A percentile compares a stretch with the other conserved stretches of the same genome.
These are phyloP conservation scores for Rhingia campestris DNA, from an alignment of 2,888 invertebrate genomes.

Conservation along the genomic window DNA sequence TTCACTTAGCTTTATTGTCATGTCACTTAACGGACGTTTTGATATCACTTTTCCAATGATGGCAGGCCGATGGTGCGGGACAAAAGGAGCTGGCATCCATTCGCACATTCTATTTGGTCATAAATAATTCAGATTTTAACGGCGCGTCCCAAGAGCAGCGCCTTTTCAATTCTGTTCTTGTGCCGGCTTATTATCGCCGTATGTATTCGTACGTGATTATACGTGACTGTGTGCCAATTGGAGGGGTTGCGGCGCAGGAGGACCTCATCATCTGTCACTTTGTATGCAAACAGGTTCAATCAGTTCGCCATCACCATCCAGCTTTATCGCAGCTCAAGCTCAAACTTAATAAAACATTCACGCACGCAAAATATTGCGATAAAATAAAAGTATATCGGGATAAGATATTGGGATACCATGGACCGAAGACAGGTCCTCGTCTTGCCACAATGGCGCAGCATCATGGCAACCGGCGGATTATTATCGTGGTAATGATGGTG, in stretches of 20 bases:
- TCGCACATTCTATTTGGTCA: constrained; percentile 40
- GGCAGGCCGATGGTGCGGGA: background rate
- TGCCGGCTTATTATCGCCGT: constrained; percentile 46
- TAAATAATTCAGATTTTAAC: constrained; percentile 67
- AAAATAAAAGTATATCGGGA: constrained; percentile 43
- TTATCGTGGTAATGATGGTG: constrained; percentile 19
- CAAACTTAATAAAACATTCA: constrained; percentile 62
- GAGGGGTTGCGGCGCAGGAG: background rate
- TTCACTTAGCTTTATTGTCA: constrained; percentile 72
- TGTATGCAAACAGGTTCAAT: constrained; percentile 71
- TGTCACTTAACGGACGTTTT: constrained; percentile 65
- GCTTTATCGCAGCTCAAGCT: constrained; percentile 47
- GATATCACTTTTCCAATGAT: constrained; percentile 61
- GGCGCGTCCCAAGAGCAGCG: constrained; percentile 36
- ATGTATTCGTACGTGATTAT: constrained; percentile 52
- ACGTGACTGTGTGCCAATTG: constrained; percentile 11
- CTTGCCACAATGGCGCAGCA: constrained; percentile 13
- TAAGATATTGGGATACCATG: constrained; percentile 33
- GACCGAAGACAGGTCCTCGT: background rate
- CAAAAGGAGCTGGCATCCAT: constrained; percentile 8
- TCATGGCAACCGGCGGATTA: constrained; percentile 1
- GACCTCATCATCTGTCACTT: constrained; percentile 60
- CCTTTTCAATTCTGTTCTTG: constrained; percentile 27
- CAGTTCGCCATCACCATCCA: constrained; percentile 65
- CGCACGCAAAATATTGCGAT: constrained; percentile 63